Conservation (phyloP, 53 echinoderm and acorn worm species). For the Paelopatides confundens region DNA sequence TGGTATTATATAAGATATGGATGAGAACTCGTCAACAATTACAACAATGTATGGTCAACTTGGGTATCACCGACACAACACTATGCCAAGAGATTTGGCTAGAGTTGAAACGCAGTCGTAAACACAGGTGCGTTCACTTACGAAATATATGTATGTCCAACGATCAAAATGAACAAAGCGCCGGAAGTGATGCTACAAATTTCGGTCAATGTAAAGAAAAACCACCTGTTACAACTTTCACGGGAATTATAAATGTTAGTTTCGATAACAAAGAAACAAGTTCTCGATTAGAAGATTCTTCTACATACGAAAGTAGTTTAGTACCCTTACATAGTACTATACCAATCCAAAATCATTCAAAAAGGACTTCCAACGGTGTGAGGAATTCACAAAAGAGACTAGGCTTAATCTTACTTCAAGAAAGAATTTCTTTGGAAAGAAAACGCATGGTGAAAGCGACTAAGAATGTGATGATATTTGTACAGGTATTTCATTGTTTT, state of each 20-base stretch:
- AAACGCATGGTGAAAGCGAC: not conserved
- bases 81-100: not conserved
- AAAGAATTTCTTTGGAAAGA: not conserved
- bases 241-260: not conserved
- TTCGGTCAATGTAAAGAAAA: not conserved
- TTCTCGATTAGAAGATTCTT: not conserved
- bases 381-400: not conserved
- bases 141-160: not conserved
- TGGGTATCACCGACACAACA: slow-evolving; percentile 1
- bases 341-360: not conserved
- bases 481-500: not conserved
- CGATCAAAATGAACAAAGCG: not conserved
- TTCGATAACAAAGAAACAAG: not conserved
- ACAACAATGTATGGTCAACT: not conserved
- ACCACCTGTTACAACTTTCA: not conserved
- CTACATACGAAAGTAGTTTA: not conserved
- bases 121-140: not conserved
- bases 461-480: slow-evolving; percentile 19
- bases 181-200: no score
- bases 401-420: not conserved
- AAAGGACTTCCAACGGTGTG: not conserved
- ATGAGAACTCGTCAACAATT: not conserved
- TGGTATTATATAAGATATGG: slow-evolving; percentile 2
- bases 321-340: not conserved
- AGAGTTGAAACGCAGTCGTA: not conserved